These are phyloP conservation scores for Xiphophorus maculatus DNA, from an alignment of 2,113 vertebrate species.

Conservation along the genomic window DNA sequence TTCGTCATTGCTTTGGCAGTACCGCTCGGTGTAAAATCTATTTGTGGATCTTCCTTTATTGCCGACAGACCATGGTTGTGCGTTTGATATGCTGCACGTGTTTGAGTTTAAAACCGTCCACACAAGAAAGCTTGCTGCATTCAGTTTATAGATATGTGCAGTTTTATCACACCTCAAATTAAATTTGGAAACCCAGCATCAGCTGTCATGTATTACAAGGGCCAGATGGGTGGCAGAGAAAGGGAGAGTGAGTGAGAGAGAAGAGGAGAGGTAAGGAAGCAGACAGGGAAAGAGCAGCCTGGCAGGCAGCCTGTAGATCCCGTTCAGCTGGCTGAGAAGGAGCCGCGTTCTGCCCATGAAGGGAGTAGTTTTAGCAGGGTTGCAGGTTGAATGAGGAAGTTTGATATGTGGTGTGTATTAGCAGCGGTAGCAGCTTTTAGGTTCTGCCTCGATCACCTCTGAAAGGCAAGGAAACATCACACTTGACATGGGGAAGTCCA, in stretches of 20 bases:
- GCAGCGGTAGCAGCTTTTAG: neutral
- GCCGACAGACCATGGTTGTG: constrained; percentile 42
- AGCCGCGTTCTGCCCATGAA: constrained; percentile 19
- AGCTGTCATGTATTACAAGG: constrained; percentile 76
- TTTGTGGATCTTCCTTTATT: constrained; percentile 57
- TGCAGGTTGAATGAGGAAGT: constrained; percentile 28
- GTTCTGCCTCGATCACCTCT: constrained; percentile 10
- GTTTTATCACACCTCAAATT: constrained; percentile 78
- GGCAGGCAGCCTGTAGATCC: constrained; percentile 23
- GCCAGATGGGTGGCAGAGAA: constrained; percentile 72
- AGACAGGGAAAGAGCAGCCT: constrained; percentile 14
- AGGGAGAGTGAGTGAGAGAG: constrained; percentile 11
- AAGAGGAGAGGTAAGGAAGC: constrained; percentile 5
- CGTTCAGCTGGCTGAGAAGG: constrained; percentile 21
- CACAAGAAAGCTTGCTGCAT: constrained; percentile 50
- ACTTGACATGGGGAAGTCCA: constrained; percentile 1
- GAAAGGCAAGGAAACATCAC: constrained; percentile 19
- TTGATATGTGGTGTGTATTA: constrained; percentile 27
- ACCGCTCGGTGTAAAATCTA: constrained; percentile 46
- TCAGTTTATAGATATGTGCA: constrained; percentile 76
- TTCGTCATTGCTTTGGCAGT: constrained; percentile 44
- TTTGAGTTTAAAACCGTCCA: constrained; percentile 53
- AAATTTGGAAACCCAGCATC: constrained; percentile 67
- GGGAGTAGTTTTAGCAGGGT: constrained; percentile 8
- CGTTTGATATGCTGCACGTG: constrained; percentile 63